These are phyloP conservation scores for Sylvicola cinctus DNA, from an alignment of 2,888 invertebrate genomes.

Conservation along the genomic window DNA sequence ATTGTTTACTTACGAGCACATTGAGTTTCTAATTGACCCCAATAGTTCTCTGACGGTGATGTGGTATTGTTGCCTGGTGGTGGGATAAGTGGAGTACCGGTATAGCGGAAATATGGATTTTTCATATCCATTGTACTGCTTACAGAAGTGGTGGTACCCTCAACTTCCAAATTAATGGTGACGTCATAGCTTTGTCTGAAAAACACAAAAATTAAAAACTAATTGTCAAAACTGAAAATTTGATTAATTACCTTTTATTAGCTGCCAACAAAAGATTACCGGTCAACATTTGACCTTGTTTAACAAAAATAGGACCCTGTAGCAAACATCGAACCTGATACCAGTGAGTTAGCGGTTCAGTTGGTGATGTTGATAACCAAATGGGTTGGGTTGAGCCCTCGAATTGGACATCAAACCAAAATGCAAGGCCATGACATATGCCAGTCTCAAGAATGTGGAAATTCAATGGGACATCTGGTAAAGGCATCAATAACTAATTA, in stretches of 20 bases:
- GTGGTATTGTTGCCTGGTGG: conserved; percentile 79
- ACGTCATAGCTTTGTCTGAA: conserved; percentile 93
- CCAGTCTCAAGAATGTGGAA: conserved; percentile 85
- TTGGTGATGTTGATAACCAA: conserved; percentile 95
- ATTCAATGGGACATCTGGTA: conserved; percentile 69
- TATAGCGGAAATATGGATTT: conserved; percentile 95
- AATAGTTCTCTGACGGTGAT: conserved; percentile 80
- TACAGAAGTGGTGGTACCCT: conserved; percentile 69
- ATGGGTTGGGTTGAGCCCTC: conserved; percentile 74
- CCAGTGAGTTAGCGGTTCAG: conserved; percentile 97
- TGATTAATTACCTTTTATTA: conserved; percentile 38
- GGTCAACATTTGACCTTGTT: conserved; percentile 77
- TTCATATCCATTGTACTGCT: conserved; percentile 89
- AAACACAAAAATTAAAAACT: not conserved
- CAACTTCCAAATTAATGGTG: conserved; percentile 82
- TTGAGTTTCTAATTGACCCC: conserved; percentile 56
- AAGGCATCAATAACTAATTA: not conserved
- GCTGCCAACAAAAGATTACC: conserved; percentile 77
- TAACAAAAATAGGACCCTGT: conserved; percentile 82
- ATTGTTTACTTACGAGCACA: conserved; percentile 12
- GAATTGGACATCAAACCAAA: conserved; percentile 99
- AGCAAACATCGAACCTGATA: conserved; percentile 94
- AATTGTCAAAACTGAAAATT: not conserved
- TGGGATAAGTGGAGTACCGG: conserved; percentile 76
- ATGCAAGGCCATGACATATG: conserved; percentile 89